Base-by-base conservation (phyloP, 1,140 invertebrate species). In the Drosophila oshimai region DNA sequence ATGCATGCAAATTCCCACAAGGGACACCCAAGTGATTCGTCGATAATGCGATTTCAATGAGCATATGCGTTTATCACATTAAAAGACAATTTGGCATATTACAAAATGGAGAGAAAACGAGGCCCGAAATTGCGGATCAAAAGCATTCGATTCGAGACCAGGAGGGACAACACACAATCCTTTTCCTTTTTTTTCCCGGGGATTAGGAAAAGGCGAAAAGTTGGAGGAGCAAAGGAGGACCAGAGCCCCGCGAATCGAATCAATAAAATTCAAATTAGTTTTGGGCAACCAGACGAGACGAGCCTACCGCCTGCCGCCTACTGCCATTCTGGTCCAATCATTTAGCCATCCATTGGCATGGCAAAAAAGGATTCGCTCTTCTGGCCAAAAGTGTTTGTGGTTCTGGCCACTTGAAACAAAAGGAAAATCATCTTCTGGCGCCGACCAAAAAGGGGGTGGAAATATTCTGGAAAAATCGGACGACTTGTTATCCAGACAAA, bases 191-290 rank as follows among this genome's bases (percentile, higher is more conserved):
- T 79, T 79, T 81, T 44, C 29, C 17, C 26, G 26, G 50, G 45
- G 22, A 46, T 50, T 61, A 36, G 22, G 28, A 28, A 12, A 13
- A 26, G 47, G 28, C 50, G 61, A 74, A 70, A 37, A 41, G 74
- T 34, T 31, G 51, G 65, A 34, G 39, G 36, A 61, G 72, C 37
- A 47, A 13, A n/a, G n/a, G 34, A 31, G 44, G 36, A 60, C 74
- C 39, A 9, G 34, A 31, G 44, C 31, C 55, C 74, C 39, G 64
- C 67, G 81, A 80, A 78, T 78, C 76, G 75, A 87, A 86, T 86
- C 81, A 86, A 86, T 86, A 87, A 86, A 86, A 86, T 86, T 86
- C 81, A 86, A 86, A 86, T 86, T 86, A 86, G 81, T 87, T 86
- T 87, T 81, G 73, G 81, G 81, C 77, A 87, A 86, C 87, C 81